A percentile compares a stretch with the other conserved stretches of the same genome.
Conservation (phyloP, 2,888 invertebrate genomes). For the Meghimatium bilineatum region DNA sequence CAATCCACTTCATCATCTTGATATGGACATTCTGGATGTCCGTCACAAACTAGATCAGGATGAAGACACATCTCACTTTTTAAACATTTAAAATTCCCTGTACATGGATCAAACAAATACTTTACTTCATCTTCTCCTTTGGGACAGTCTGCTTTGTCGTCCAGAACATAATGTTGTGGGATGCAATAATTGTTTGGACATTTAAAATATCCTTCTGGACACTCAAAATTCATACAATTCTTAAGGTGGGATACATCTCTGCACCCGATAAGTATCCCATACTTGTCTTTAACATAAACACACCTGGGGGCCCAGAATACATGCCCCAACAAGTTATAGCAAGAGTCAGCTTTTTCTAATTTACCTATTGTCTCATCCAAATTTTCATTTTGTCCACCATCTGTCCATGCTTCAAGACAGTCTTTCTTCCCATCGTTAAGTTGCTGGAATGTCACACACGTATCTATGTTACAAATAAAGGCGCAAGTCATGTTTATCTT, state of each 20-base stretch:
- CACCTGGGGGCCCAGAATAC: neutral
- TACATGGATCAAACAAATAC: neutral
- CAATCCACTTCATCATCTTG: constrained; percentile 32
- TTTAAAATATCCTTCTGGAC: constrained; percentile 27
- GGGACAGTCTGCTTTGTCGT: constrained; percentile 4
- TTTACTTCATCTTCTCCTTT: constrained; percentile 5
- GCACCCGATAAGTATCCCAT: neutral
- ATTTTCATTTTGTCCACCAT: neutral
- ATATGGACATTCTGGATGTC: constrained; percentile 18
- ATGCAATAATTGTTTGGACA: constrained; percentile 19
- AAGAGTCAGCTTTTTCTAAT: neutral
- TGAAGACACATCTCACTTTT: constrained; percentile 22
- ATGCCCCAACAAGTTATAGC: neutral
- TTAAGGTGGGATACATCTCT: constrained; percentile 22
- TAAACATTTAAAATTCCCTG: constrained; percentile 19
- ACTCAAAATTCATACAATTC: constrained; percentile 20
- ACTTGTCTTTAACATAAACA: constrained; percentile 23
- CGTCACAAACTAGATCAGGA: constrained; percentile 37
- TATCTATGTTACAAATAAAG: constrained; percentile 1
- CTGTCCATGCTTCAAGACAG: too few species aligned
- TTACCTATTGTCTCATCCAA: constrained; percentile 17
- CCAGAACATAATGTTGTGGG: constrained; percentile 17
- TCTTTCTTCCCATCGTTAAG: too few species aligned
- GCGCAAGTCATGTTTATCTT: neutral
- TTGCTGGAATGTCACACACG: neutral